phyloP scores from a whole-genome alignment of 2,113 vertebrate genomes.

The Orycteropus afer region DNA sequence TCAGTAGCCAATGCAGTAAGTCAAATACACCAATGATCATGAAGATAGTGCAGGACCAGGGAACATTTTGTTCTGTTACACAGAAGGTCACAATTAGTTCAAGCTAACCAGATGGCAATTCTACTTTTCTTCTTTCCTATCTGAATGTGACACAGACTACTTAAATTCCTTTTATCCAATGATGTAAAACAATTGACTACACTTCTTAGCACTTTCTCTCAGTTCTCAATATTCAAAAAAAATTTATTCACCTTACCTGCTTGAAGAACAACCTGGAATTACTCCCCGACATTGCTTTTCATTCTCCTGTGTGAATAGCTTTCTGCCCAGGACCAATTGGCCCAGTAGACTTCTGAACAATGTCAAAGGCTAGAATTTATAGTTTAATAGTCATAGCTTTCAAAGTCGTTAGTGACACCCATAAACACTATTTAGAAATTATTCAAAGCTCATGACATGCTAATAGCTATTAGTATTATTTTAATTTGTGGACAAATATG shows the following conservation, averaged over 20 bases:
- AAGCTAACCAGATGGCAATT: background rate
- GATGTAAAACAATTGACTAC: background rate
- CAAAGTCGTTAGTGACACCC: background rate
- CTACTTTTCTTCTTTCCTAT: background rate
- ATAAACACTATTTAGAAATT: constrained; percentile 23
- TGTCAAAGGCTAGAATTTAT: background rate
- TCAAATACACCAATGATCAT: no score
- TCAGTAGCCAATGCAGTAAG: no score
- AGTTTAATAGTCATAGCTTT: background rate
- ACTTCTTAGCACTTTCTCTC: background rate
- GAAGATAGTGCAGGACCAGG: background rate
- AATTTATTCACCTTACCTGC: background rate
- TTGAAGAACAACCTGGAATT: background rate
- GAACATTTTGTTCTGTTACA: no score
- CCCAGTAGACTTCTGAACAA: background rate
- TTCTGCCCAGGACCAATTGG: background rate
- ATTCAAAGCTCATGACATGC: constrained; percentile 8
- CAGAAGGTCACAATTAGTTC: background rate
- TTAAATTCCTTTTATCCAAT: background rate
- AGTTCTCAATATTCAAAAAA: background rate
- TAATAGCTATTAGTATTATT: constrained; percentile 19
- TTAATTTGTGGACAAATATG: background rate
- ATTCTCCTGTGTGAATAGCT: background rate
- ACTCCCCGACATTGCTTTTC: background rate
- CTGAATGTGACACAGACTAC: background rate